Percentiles rank a stretch among this genome's conserved stretches.
phyloP scores from a whole-genome alignment of 2,113 vertebrate species.

The Myotis davidii region DNA sequence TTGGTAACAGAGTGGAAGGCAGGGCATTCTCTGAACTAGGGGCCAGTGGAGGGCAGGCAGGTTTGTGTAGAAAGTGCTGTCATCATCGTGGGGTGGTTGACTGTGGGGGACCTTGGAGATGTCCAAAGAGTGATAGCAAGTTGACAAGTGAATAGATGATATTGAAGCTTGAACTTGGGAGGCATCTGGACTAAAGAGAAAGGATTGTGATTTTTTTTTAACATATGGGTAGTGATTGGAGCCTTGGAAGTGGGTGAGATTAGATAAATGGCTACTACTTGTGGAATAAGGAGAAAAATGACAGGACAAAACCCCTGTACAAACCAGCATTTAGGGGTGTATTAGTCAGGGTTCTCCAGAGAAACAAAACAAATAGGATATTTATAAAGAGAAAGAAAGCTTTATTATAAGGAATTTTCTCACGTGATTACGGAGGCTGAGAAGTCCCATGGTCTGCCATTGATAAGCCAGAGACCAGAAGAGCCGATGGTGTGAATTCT shows the following conservation, averaged over 20 bases:
- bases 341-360: not conserved
- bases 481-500: rapidly evolving
- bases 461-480: not conserved
- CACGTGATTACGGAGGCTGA: not conserved
- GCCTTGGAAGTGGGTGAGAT: not conserved
- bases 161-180: not conserved
- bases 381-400: not conserved
- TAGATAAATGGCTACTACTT: not conserved
- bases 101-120: not conserved
- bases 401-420: not conserved
- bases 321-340: not conserved
- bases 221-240: not conserved
- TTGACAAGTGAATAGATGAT: not conserved
- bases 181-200: not conserved
- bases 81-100: not conserved
- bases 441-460: not conserved
- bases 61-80: not conserved
- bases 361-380: not conserved
- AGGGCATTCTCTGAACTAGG: no score
- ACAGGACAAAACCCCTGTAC: not conserved
- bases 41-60: not conserved
- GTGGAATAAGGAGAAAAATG: not conserved
- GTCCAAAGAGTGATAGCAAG: not conserved
- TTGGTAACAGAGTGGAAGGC: not conserved
- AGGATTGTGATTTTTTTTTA: not conserved